Evolutionary conservation across 2,113 vertebrate genomes (phyloP).

Genomic region (Lampris incognitus): DNA sequence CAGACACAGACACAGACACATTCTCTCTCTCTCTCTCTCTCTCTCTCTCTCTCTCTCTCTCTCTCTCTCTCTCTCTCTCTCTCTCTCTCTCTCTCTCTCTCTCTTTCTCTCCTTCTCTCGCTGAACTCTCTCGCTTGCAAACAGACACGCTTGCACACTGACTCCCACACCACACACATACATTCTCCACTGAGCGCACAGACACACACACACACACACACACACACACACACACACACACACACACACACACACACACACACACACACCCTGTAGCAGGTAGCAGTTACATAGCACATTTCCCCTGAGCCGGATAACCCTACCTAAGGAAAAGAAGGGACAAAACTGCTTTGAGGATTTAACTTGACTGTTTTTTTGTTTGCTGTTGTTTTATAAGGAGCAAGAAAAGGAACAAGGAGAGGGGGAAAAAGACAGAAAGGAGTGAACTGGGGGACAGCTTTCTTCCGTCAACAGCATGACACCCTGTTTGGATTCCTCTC

Average conservation of each 20-base stretch:
- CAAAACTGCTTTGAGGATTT: slow-evolving; percentile 70
- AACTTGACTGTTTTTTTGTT: slow-evolving; percentile 46
- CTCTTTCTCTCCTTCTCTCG: slow-evolving; percentile 49
- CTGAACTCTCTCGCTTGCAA: slow-evolving; percentile 62
- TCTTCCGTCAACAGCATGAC: slow-evolving; percentile 83
- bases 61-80: slow-evolving; percentile 25
- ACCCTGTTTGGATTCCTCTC: slow-evolving; percentile 82
- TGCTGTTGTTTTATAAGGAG: slow-evolving; percentile 14
- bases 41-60: slow-evolving; percentile 16
- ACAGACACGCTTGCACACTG: slow-evolving; percentile 11
- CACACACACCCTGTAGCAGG: slow-evolving; percentile 45
- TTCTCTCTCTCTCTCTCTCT: slow-evolving; percentile 17
- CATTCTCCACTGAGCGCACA: too few species aligned
- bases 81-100: slow-evolving; percentile 4
- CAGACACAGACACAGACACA: slow-evolving; percentile 27
- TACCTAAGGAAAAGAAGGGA: slow-evolving; percentile 70
- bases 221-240: slow-evolving; percentile 15
- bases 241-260: slow-evolving; percentile 39
- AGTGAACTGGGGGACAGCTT: slow-evolving; percentile 54
- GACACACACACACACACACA: slow-evolving; percentile 2
- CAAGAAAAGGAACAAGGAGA: slow-evolving; percentile 27
- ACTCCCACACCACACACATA: slow-evolving; percentile 3
- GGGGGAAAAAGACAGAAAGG: slow-evolving; percentile 14
- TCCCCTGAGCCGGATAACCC: slow-evolving; percentile 54
- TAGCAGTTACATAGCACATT: slow-evolving; percentile 21